Conservation (phyloP, 1,140 invertebrate species). For the Hydropsyche tenuis region DNA sequence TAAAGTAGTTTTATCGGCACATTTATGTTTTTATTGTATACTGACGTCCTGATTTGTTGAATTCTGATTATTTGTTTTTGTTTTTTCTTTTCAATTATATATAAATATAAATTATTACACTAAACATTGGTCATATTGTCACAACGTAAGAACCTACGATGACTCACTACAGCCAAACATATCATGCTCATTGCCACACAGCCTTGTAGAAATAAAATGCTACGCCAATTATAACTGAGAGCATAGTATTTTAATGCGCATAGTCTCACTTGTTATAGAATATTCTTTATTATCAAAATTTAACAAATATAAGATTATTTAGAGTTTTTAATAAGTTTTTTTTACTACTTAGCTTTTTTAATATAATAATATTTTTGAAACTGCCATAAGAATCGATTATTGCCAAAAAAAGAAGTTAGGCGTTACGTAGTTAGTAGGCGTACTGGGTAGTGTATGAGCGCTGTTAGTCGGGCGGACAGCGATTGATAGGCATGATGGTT, state of each 20-base stretch:
- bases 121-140: constrained; percentile 27
- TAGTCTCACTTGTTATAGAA: constrained; percentile 28
- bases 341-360: constrained; percentile 1
- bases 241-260: constrained; percentile 42
- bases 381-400: not conserved
- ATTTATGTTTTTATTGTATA: not conserved
- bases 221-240: constrained; percentile 42
- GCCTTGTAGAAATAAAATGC: constrained; percentile 49
- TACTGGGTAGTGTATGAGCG: constrained; percentile 33
- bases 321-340: not conserved
- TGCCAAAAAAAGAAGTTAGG: constrained; percentile 21
- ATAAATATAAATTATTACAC: constrained; percentile 1
- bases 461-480: constrained; percentile 35
- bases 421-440: constrained; percentile 36
- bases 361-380: not conserved
- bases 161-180: constrained; percentile 51
- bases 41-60: constrained; percentile 1
- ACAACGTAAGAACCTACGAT: constrained; percentile 51
- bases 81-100: not conserved
- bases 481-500: constrained; percentile 36
- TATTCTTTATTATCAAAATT: constrained; percentile 15
- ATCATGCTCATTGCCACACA: constrained; percentile 51
- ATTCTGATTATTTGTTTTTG: not conserved
- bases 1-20: not conserved
- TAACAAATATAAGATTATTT: constrained; percentile 15